Conservation (phyloP, 2,113 vertebrate genomes). For the Orcinus orca region DNA sequence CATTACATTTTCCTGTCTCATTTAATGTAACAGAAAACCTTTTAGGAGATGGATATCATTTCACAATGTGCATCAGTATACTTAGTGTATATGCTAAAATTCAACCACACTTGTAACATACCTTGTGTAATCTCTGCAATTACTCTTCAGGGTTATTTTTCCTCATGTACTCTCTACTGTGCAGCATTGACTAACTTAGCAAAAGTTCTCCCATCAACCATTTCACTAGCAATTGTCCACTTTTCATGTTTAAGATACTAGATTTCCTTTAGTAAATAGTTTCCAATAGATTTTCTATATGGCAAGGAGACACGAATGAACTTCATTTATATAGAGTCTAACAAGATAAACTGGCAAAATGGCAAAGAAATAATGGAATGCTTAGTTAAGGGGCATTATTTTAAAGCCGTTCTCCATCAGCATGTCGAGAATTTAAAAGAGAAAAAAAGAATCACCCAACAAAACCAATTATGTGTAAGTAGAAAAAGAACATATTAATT, state of each 20-base stretch:
- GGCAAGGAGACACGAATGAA: background rate
- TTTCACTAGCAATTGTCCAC: background rate
- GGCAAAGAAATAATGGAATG: background rate
- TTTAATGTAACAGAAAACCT: background rate
- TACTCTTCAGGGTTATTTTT: background rate
- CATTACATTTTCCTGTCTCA: background rate
- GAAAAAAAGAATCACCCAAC: background rate
- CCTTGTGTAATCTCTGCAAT: background rate
- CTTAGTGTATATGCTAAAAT: background rate
- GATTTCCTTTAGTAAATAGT: background rate
- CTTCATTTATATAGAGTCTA: background rate
- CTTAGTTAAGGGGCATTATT: background rate
- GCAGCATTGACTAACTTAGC: background rate
- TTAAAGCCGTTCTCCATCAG: background rate
- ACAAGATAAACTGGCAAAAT: background rate
- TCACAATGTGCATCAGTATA: background rate
- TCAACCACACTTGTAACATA: background rate
- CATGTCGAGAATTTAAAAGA: background rate
- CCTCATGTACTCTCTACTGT: background rate
- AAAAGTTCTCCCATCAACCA: background rate
- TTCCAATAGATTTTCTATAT: background rate
- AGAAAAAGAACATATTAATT: background rate
- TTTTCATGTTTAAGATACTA: background rate
- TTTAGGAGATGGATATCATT: background rate
- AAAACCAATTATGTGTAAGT: background rate